Evolutionary conservation across 2,888 invertebrate species (phyloP).

Genomic region (Sipha maydis): DNA sequence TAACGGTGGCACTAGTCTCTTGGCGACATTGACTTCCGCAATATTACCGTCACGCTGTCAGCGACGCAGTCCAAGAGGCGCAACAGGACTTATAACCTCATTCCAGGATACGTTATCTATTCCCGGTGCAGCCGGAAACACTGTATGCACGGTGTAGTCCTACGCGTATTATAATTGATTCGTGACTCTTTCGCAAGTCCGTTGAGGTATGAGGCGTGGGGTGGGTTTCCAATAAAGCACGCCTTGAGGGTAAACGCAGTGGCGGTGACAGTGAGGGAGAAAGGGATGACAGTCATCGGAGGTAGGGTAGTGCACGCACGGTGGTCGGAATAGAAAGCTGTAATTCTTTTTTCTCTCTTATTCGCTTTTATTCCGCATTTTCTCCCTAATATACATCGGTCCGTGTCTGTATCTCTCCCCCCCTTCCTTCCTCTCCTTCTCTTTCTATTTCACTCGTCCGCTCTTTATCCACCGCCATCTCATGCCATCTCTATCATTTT

Average conservation of each 20-base stretch:
- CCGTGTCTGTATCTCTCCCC: neutral
- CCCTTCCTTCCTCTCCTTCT: neutral
- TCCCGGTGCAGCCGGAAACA: neutral
- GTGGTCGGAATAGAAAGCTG: slow-evolving; percentile 31
- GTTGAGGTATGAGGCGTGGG: neutral
- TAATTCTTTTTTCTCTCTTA: slow-evolving; percentile 35
- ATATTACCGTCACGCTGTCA: neutral
- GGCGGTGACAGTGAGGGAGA: neutral
- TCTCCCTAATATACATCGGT: slow-evolving; percentile 53
- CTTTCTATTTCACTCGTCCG: neutral
- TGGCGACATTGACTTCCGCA: neutral
- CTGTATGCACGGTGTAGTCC: neutral
- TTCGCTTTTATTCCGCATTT: slow-evolving; percentile 57
- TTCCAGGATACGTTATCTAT: neutral
- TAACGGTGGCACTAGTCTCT: neutral
- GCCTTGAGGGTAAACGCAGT: slow-evolving; percentile 23
- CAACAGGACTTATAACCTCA: slow-evolving; percentile 54
- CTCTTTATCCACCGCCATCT: too few species aligned
- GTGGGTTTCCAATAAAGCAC: slow-evolving; percentile 35
- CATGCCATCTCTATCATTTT: too few species aligned
- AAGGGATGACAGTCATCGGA: neutral
- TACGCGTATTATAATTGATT: slow-evolving; percentile 55
- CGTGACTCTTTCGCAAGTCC: slow-evolving; percentile 32
- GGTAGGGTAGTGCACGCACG: neutral
- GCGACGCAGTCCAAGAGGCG: neutral